Conservation (phyloP, 1,140 invertebrate species). For the Nephila pilipes region DNA sequence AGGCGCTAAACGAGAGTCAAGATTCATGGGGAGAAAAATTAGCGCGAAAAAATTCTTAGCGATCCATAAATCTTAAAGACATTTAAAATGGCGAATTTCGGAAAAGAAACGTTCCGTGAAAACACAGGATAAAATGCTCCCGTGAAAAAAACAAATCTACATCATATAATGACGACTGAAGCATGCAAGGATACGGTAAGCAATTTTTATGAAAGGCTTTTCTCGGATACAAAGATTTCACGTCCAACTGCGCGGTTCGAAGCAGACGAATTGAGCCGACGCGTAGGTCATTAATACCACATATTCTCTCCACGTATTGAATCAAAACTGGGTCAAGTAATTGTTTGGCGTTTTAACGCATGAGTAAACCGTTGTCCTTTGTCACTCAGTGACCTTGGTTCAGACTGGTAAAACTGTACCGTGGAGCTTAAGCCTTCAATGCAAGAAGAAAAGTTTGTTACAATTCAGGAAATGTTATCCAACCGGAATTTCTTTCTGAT, state of each 20-base stretch:
- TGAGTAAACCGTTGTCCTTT: conserved; percentile 31
- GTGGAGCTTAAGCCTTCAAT: neutral
- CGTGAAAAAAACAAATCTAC: neutral
- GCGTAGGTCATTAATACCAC: neutral
- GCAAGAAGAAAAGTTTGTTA: neutral
- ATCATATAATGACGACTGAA: neutral
- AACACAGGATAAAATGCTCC: neutral
- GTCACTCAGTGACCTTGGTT: conserved; percentile 28
- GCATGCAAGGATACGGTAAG: neutral
- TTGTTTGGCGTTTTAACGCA: conserved; percentile 27
- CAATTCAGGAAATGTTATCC: neutral
- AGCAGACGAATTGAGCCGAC: neutral
- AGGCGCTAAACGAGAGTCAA: too few species aligned
- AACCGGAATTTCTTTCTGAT: conserved; percentile 11
- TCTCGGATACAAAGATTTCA: neutral
- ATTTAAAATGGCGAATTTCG: neutral
- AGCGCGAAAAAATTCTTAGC: too few species aligned
- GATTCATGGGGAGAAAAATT: too few species aligned
- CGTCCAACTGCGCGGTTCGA: neutral
- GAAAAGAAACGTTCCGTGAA: neutral
- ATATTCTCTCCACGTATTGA: conserved; percentile 37
- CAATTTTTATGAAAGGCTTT: neutral
- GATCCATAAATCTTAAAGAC: neutral
- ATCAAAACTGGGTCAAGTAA: conserved; percentile 61
- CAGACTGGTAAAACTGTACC: conserved; percentile 36